These are phyloP conservation scores for Sakesphorus luctuosus DNA, from an alignment of 2,113 vertebrate species.

Conservation along the genomic window DNA sequence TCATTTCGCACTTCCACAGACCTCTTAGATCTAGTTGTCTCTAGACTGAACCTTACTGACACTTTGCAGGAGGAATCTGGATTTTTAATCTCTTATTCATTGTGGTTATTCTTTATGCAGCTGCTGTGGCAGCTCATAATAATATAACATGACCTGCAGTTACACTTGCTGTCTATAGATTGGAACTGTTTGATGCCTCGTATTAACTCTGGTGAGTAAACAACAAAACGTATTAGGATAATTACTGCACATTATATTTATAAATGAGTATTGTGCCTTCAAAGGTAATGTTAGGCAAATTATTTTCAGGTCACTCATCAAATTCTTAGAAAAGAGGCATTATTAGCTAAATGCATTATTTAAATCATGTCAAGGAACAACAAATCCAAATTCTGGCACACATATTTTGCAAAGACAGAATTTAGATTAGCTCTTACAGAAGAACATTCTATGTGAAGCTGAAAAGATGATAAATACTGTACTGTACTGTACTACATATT, in stretches of 20 bases:
- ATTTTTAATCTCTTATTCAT: not conserved
- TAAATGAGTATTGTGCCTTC: not conserved
- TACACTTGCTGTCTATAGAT: not conserved
- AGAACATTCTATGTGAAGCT: not conserved
- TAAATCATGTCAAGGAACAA: not conserved
- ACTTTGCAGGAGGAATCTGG: not conserved
- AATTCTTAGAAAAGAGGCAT: not conserved
- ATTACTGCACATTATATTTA: not conserved
- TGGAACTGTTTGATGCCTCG: not conserved
- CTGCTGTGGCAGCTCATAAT: not conserved
- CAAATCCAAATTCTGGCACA: not conserved
- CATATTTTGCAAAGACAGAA: not conserved
- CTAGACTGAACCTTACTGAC: not conserved
- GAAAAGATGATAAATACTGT: not conserved
- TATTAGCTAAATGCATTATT: not conserved
- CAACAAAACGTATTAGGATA: not conserved
- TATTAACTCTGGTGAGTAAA: not conserved
- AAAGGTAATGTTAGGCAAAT: not conserved
- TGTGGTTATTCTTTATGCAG: not conserved
- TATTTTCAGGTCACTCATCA: not conserved
- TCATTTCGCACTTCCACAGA: not conserved
- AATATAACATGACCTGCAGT: not conserved
- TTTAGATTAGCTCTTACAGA: not conserved
- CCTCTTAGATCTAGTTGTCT: not conserved
- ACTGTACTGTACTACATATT: no score